Evolutionary conservation across 2,113 vertebrate species (phyloP).

Genomic region (Solenodon paradoxus): DNA sequence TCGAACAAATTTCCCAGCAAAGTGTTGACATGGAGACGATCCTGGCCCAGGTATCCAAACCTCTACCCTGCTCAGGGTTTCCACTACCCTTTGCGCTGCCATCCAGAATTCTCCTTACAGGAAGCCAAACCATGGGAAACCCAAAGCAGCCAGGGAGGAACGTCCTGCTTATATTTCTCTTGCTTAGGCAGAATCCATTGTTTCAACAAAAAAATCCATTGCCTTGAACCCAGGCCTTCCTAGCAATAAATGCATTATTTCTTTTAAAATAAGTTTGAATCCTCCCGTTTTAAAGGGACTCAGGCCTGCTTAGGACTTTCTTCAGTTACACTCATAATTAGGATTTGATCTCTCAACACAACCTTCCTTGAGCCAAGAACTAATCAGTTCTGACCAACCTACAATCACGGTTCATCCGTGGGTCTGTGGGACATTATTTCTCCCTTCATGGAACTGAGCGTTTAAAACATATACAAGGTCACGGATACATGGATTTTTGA

Average conservation of each 20-base stretch:
- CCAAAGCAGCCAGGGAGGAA: not conserved
- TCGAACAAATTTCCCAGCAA: not conserved
- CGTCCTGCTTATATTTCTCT: not conserved
- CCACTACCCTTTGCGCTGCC: not conserved
- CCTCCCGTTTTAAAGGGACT: not conserved
- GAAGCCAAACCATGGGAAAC: not conserved
- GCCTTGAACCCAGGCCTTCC: not conserved
- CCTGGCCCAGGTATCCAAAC: not conserved
- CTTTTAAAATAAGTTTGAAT: not conserved
- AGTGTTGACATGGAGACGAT: not conserved
- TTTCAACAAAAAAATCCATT: not conserved
- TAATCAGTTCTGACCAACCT: not conserved
- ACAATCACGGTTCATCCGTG: not conserved
- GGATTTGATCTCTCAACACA: not conserved
- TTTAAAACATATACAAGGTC: not conserved
- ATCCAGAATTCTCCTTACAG: not conserved
- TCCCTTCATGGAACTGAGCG: not conserved
- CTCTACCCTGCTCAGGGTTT: not conserved
- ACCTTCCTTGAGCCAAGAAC: not conserved
- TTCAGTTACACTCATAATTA: not conserved
- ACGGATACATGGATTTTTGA: conserved; percentile 39
- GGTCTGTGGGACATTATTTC: not conserved
- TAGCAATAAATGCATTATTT: not conserved
- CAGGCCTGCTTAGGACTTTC: not conserved
- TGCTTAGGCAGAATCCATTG: conserved; percentile 15